Evolutionary conservation across 2,888 invertebrate genomes (phyloP), one percentile per base, ranked within the genome.

Genomic region (Andricus curvator): DNA sequence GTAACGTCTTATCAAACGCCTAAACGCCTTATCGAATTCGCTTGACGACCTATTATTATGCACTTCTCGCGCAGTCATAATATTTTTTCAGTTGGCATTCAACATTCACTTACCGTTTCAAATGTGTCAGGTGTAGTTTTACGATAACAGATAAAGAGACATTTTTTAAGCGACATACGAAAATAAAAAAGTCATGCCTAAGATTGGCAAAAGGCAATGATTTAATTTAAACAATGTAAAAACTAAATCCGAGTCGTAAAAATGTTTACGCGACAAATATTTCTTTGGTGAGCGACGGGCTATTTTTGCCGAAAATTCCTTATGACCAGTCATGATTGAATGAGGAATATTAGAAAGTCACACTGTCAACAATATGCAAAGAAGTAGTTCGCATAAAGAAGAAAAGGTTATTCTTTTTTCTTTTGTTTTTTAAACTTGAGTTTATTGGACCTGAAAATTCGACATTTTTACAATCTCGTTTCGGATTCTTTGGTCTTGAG

Each of bases 21-120:
- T 74, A 74, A 74, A 74, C 51, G 56, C 56, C 51, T 74, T 74
- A 74, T 74, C 74, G 56, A 74, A 74, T 70, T 70, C 20, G 13
- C 70, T 70, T 70, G 37, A 74, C 56, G 74, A 74, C 74, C 74
- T 74, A 74, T 74, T 74, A 74, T 74, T 74, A 74, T 70, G 70
- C 48, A 29, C 51, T 56, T 74, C 20, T 17, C 33, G 33, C 51
- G 29, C 51, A 62, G 62, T 25, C 62, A 62, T 62, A 62, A 62
- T 62, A 22, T 51, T 70, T 25, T 51, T 70, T 13, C 44, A 25
- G 25, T 25, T 25, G 51, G 9, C 51, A 48, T 51, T 51, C 48
- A 70, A 48, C 48, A 20, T 70, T 70, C 20, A 33, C 48, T 51
- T 70, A 33, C 25, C 51, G 17, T 44, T 68, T 70, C 25, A 67